Evolutionary conservation across 1,140 invertebrate genomes (phyloP).

Genomic region (Sarcophaga bullata): DNA sequence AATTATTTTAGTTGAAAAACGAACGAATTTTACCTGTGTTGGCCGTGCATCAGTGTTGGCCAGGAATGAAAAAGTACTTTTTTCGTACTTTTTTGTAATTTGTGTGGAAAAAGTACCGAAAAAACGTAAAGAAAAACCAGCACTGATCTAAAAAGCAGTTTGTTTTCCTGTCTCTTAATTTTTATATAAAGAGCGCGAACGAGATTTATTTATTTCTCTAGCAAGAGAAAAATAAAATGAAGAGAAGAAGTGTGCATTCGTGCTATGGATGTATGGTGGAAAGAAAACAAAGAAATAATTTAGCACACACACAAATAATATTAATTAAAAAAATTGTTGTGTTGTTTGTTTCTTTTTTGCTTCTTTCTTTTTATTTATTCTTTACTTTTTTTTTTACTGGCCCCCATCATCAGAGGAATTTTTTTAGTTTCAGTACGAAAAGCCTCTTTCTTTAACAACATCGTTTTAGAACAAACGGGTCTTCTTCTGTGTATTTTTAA

Average conservation of each 20-base stretch:
- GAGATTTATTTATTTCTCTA: no score
- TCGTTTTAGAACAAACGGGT: slow-evolving; percentile 28
- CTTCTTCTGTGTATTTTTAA: background rate
- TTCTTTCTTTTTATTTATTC: background rate
- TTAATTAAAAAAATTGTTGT: background rate
- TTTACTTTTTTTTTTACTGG: background rate
- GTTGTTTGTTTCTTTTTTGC: background rate
- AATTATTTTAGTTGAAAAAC: no score
- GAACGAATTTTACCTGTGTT: no score
- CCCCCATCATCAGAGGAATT: slow-evolving; percentile 22
- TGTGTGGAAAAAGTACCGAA: no score
- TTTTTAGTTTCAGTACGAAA: slow-evolving; percentile 25
- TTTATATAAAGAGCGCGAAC: no score
- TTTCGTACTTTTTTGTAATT: no score
- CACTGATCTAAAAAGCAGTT: no score
- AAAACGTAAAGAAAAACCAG: no score
- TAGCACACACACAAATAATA: slow-evolving; percentile 12
- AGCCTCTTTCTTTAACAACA: slow-evolving; percentile 32
- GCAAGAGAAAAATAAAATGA: background rate
- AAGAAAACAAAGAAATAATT: background rate
- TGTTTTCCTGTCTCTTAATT: no score
- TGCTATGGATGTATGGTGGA: background rate
- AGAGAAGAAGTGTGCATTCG: background rate
- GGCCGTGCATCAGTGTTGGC: no score
- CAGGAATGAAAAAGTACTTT: no score